Base-by-base conservation (phyloP, 2,113 vertebrate species). In the Cephalopholis sonnerati region DNA sequence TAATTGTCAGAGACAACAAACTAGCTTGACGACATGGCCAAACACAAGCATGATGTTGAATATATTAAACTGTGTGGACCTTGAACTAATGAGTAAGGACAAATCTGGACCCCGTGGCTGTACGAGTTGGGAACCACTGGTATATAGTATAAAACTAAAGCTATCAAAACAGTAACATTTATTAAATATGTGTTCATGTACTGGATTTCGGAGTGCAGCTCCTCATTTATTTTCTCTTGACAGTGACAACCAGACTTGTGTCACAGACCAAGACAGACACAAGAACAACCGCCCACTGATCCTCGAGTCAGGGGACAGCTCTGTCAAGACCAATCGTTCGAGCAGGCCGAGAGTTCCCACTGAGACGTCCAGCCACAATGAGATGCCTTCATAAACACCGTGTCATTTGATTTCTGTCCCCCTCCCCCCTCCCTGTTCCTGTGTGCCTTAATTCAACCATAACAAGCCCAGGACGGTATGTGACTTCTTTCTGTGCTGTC, bases 261-360 rank as follows among this genome's bases (percentile, higher is more conserved):
- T 73, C 74, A 18, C 44, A 2, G 93, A 94, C 15, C 93, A 93
- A 0, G 94, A 92, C 74, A 76, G 90, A 69, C 91, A 88, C 88
- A 91, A 85, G 84, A 88, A 74, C 72, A 91, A 58, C 70, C 84
- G 74, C 17, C 39, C 10, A 0, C 77, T 89, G 16, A 63, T 82
- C 13, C 7, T 91, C 0, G 79, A 61, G 24, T 61, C 90, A 0
- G 85, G 84, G 59, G 95, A 96, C 9, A 25, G 75, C 3, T 68
- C 87, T 12, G 72, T 69, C 9, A 95, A 95, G 87, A 95, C 41
- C 84, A 93, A 81, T 72, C 94, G 86, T 61, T 71, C 88, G 0
- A 66, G 81, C 72, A 86, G 91, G 75, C 93, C 74, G 54, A 91
- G 83, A 77, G 89, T 81, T 58, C 72, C 77, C 46, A 32, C 80